Conservation (phyloP, 2,888 invertebrate species). For the Drosophila fungiperda region DNA sequence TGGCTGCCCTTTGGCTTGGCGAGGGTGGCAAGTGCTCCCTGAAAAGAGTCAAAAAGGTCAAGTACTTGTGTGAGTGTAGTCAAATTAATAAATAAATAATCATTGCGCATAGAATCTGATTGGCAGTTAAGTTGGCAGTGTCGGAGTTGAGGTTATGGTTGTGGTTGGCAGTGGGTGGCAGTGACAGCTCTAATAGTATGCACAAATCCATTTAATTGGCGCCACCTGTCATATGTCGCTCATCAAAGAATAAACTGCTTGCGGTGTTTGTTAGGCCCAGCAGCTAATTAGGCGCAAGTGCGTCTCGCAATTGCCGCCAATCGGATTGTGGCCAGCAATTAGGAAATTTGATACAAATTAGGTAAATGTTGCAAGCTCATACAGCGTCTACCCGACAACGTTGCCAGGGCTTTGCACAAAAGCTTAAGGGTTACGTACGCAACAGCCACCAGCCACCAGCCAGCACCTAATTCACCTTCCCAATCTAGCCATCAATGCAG, state of each 20-base stretch:
- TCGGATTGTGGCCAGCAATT: constrained; percentile 61
- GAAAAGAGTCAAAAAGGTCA: constrained; percentile 61
- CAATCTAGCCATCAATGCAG: constrained; percentile 17
- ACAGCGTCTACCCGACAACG: constrained; percentile 8
- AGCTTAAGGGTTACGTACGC: constrained; percentile 47
- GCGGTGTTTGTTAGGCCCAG: constrained; percentile 23
- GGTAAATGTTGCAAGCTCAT: constrained; percentile 44
- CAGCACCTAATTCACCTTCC: constrained; percentile 17
- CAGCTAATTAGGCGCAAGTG: constrained; percentile 70
- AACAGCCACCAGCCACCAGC: constrained; percentile 9
- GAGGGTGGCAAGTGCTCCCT: constrained; percentile 63
- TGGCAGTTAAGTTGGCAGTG: constrained; percentile 1
- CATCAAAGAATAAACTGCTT: constrained; percentile 69
- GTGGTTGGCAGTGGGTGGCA: not conserved
- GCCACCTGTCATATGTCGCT: constrained; percentile 32
- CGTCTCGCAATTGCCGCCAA: constrained; percentile 50
- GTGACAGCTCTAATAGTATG: constrained; percentile 29
- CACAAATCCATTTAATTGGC: constrained; percentile 67
- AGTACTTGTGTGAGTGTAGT: constrained; percentile 22
- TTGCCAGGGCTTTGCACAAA: constrained; percentile 40
- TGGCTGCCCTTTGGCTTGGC: constrained; percentile 29
- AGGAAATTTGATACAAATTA: constrained; percentile 67
- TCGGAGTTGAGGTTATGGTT: not conserved
- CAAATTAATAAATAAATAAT: constrained; percentile 33
- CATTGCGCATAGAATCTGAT: not conserved